Percentiles rank a stretch among this genome's conserved stretches.
Conservation (phyloP, 2,113 vertebrate genomes). For the Polypterus senegalus region DNA sequence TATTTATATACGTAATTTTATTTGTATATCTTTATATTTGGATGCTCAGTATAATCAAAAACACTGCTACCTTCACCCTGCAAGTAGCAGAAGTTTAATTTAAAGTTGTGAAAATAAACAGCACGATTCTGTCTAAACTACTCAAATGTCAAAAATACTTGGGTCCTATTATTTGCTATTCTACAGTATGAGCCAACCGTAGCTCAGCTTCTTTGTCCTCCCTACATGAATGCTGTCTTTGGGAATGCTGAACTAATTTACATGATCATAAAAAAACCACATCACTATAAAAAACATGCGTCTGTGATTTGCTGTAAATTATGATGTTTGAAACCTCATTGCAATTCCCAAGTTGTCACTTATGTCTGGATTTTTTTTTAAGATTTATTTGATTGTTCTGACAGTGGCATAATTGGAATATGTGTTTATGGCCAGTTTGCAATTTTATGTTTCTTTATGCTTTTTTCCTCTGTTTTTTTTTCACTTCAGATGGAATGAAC, state of each 20-base stretch:
- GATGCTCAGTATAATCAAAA: too few relatives aligned
- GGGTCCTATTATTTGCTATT: slow-evolving; percentile 10
- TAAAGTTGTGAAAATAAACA: too few relatives aligned
- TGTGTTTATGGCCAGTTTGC: neutral
- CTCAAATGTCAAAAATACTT: slow-evolving; percentile 15
- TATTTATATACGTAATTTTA: too few relatives aligned
- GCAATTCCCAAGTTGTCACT: slow-evolving; percentile 1
- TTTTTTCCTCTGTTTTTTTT: slow-evolving; percentile 18
- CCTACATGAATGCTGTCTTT: neutral
- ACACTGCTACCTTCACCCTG: too few relatives aligned
- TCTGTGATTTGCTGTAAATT: slow-evolving; percentile 12
- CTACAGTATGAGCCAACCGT: slow-evolving; percentile 1
- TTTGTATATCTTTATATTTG: too few relatives aligned
- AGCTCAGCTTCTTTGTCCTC: slow-evolving; percentile 1
- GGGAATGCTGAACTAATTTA: slow-evolving; percentile 21
- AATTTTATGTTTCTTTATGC: slow-evolving; percentile 19
- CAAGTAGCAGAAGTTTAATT: too few relatives aligned
- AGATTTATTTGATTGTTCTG: neutral
- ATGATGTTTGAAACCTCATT: slow-evolving; percentile 5
- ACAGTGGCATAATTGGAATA: neutral
- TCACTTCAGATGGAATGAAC: slow-evolving; percentile 87
- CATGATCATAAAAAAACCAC: slow-evolving; percentile 18
- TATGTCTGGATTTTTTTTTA: neutral
- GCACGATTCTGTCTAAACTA: too few relatives aligned
- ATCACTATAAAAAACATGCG: slow-evolving; percentile 11